Percentiles rank a stretch among this genome's conserved stretches.
Conservation (phyloP, 2,113 vertebrate species). For the Syngnathus floridae region DNA sequence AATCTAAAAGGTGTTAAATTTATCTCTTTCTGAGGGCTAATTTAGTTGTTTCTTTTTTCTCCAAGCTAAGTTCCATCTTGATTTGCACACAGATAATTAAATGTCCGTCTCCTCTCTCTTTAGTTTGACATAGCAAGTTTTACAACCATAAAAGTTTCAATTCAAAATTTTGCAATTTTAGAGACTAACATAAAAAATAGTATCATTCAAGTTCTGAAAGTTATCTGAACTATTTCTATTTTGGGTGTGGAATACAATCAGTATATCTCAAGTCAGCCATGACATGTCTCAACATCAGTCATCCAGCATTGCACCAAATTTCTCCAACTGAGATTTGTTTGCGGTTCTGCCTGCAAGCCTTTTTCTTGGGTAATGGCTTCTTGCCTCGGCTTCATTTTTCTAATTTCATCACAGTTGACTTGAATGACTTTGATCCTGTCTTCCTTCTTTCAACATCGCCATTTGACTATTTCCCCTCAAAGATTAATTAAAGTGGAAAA, state of each 20-base stretch:
- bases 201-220: too few species aligned
- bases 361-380: constrained; percentile 40
- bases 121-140: not conserved
- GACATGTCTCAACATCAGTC: constrained; percentile 41
- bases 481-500: constrained; percentile 51
- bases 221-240: too few species aligned
- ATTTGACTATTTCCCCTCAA: constrained; percentile 9
- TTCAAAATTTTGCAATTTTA: not conserved
- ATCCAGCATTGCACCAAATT: constrained; percentile 18
- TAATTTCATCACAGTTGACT: constrained; percentile 47
- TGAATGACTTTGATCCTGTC: constrained; percentile 46
- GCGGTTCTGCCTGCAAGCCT: constrained; percentile 30
- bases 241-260: constrained; percentile 30
- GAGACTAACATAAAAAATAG: not conserved
- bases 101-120: not conserved
- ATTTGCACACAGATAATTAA: not conserved
- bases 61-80: not conserved
- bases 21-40: not conserved
- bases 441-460: constrained; percentile 32
- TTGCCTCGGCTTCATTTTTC: constrained; percentile 33
- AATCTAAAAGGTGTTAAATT: not conserved
- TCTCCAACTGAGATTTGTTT: constrained; percentile 30
- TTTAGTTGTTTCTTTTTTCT: not conserved
- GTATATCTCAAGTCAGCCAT: constrained; percentile 43
- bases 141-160: not conserved